A percentile compares a stretch with the other conserved stretches of the same genome.
These are phyloP conservation scores for Diaperis boleti DNA, from an alignment of 2,888 invertebrate genomes.

Conservation along the genomic window DNA sequence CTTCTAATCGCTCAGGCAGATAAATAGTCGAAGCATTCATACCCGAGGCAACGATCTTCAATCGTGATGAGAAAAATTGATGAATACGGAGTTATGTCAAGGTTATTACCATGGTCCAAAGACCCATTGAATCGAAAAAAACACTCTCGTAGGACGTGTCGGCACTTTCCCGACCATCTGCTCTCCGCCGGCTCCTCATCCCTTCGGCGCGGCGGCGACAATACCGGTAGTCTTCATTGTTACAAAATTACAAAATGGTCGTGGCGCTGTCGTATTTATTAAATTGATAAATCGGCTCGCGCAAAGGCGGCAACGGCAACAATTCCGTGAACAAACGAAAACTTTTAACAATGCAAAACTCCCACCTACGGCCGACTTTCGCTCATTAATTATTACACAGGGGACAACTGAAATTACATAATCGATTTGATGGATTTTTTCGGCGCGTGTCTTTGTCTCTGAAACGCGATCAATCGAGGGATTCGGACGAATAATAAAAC, in stretches of 20 bases:
- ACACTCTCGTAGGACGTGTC: not conserved
- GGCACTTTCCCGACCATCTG: slow-evolving; percentile 21
- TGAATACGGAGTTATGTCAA: slow-evolving; percentile 50
- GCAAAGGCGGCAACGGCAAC: slow-evolving; percentile 33
- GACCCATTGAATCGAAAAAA: slow-evolving; percentile 42
- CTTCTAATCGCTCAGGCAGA: slow-evolving; percentile 30
- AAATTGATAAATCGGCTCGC: slow-evolving; percentile 34
- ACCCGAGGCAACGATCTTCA: slow-evolving; percentile 38
- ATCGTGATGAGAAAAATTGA: slow-evolving; percentile 50
- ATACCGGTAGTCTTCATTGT: slow-evolving; percentile 21
- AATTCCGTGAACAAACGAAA: slow-evolving; percentile 38
- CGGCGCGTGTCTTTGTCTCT: slow-evolving; percentile 13
- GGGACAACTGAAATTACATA: slow-evolving; percentile 54
- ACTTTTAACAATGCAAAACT: slow-evolving; percentile 47
- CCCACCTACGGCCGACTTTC: slow-evolving; percentile 53
- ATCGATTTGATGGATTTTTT: slow-evolving; percentile 43
- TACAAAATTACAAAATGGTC: slow-evolving; percentile 15
- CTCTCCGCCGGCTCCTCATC: not conserved
- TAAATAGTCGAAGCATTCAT: slow-evolving; percentile 44
- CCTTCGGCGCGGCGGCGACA: slow-evolving; percentile 2
- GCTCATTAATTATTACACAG: slow-evolving; percentile 58
- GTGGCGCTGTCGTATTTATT: slow-evolving; percentile 23
- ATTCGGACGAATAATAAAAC: slow-evolving; percentile 7
- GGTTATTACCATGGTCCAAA: slow-evolving; percentile 45
- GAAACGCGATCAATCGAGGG: slow-evolving; percentile 20